Base-by-base conservation (phyloP, 35 echinoderm and acorn worm genomes). In the Lytechinus pictus region DNA sequence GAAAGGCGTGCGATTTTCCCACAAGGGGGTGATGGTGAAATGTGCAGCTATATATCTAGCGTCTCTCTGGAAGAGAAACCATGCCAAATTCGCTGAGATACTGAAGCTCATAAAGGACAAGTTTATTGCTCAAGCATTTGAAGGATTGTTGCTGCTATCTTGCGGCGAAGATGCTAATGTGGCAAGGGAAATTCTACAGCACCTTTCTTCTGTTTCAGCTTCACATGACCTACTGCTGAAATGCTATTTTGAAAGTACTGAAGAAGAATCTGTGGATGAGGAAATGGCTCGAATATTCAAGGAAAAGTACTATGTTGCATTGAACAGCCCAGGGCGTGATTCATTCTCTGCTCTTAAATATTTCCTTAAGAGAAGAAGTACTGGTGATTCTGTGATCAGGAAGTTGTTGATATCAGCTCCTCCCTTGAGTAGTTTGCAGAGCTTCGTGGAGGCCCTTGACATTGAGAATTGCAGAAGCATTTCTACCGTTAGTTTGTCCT, bases 81-180 rank as follows among this genome's bases (percentile, higher is more conserved):
- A 57, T 28, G 53, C 55, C 28, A 93, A 93, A 57, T 93, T 93
- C 92, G 57, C 13, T 4, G 92, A 93, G 29, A 27, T 93, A 57
- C 54, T 93, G 21, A 93, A 93, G 53, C 52, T 27, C 13, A 4
- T 93, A 0, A 93, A 93, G 27, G 92, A 93, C 53, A 93, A 93
- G 28, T 93, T 93, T 24, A 19, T 57, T 3, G 92, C 52, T 33
- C 54, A 93, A 10, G 27, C 27, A 28, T 93, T 93, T 19, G 92
- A 93, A 55, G 11, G 19, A 9, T 5, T 93, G 16, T 44, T 93
- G 53, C 55, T 93, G 92, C 54, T 93, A 21, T n/a, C 92, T n/a
- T 93, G 92, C 55, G 92, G 92, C 24, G 92, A 93, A 93, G 92
- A 93, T 93, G 92, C 54, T 27, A 93, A 93, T 93, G 92, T 93